These are phyloP conservation scores for Tachycineta bicolor DNA, from an alignment of 2,113 vertebrate genomes.

Conservation along the genomic window DNA sequence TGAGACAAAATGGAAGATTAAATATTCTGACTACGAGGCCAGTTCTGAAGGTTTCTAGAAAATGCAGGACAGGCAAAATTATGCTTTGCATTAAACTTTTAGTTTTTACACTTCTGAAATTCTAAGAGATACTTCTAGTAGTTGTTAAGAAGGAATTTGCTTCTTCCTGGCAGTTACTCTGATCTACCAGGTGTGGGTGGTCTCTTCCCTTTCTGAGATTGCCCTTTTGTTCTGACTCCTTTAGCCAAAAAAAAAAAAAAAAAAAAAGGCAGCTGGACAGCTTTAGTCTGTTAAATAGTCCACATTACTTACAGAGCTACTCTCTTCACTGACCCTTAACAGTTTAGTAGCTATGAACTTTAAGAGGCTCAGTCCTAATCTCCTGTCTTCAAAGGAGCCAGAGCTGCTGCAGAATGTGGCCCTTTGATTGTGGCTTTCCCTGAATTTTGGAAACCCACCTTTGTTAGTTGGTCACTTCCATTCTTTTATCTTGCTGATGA, in stretches of 20 bases:
- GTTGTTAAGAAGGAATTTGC: conserved; percentile 16
- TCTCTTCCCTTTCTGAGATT: conserved; percentile 7
- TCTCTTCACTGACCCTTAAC: conserved; percentile 55
- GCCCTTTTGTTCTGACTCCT: conserved; percentile 51
- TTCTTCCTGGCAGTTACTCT: background rate
- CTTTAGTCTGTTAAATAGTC: conserved; percentile 39
- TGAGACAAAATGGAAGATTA: background rate
- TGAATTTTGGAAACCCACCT: background rate
- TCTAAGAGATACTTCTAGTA: background rate
- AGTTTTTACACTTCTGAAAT: conserved; percentile 11
- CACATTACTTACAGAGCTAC: conserved; percentile 39
- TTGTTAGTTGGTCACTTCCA: background rate
- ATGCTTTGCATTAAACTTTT: background rate
- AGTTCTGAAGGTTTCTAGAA: background rate
- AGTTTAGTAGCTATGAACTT: conserved; percentile 34
- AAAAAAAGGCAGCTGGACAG: background rate
- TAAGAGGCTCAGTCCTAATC: conserved; percentile 65
- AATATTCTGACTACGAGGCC: background rate
- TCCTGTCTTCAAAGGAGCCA: conserved; percentile 51
- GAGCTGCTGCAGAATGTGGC: conserved; percentile 46
- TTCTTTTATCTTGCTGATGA: background rate
- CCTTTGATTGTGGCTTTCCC: conserved; percentile 28
- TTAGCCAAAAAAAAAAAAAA: background rate
- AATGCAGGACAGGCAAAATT: background rate
- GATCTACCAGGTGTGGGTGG: conserved; percentile 58